These are phyloP conservation scores for Euura lappo DNA, from an alignment of 1,140 invertebrate genomes.

Conservation along the genomic window DNA sequence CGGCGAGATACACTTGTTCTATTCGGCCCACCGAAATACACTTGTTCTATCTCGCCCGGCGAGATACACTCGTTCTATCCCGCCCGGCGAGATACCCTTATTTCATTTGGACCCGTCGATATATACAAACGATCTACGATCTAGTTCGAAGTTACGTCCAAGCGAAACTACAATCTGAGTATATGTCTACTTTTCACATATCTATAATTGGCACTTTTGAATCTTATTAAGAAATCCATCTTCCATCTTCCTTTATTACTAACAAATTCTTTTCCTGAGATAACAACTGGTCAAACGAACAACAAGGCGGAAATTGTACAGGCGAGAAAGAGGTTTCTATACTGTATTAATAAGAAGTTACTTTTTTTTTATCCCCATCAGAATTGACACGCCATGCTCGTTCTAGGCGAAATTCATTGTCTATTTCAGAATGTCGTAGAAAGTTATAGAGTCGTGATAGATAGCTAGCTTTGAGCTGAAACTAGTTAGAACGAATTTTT, in stretches of 20 bases:
- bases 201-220: background rate
- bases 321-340: background rate
- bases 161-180: too few relatives aligned
- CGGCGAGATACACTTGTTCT: too few relatives aligned
- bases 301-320: too few relatives aligned
- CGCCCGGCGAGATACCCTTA: too few relatives aligned
- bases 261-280: slow-evolving; percentile 8
- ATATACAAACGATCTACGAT: too few relatives aligned
- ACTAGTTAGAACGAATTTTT: slow-evolving; percentile 5
- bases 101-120: too few relatives aligned
- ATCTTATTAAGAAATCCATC: background rate
- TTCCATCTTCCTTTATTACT: slow-evolving; percentile 16
- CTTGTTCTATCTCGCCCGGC: too few relatives aligned
- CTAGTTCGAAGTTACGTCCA: too few relatives aligned
- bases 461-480: background rate
- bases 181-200: too few relatives aligned
- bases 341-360: background rate
- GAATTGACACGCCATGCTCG: background rate
- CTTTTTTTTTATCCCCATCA: background rate
- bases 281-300: background rate
- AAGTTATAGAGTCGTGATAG: background rate
- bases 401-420: background rate
- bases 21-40: too few relatives aligned
- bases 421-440: background rate
- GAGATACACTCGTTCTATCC: too few relatives aligned